Evolutionary conservation across 2,113 vertebrate species (phyloP), one percentile per base, ranked within the genome.

Genomic region (Xiphorhynchus elegans): DNA sequence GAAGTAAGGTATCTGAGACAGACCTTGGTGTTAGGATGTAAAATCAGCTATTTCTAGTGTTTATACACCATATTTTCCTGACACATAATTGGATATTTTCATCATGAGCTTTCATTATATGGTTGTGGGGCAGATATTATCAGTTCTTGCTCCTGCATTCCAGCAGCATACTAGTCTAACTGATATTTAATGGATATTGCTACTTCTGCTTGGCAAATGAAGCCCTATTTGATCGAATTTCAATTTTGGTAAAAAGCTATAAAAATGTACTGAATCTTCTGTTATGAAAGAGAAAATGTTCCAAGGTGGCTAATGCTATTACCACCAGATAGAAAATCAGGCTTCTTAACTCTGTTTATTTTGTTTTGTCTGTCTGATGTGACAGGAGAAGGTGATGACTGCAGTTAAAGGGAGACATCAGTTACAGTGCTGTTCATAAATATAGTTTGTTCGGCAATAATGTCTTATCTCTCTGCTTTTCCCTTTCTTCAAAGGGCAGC

Each of bases 361-460:
- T 97, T 73, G 66, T 63, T 55, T 16, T 56, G 46, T 90, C 87
- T 93, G 23, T 55, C 35, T 24, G 74, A 93, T 90, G 87, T 95
- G 95, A 96, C 92, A 90, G 68, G 52, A 91, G 86, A 89, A 95
- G 89, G 77, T 40, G 79, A 91, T 79, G 89, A 58, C 77, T 96
- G 60, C 70, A 80, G 44, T 96, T 96, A 92, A 13, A 50, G 31
- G 42, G 29, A 95, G 59, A 79, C 76, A 94, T 96, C 92, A 76
- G 50, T 95, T 87, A 84, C 80, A 90, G 37, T 37, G 37, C 80
- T n/a, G 20, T 84, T 93, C 96, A 93, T 94, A 97, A 96, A 95
- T 74, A 80, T 2, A 80, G 60, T 86, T 95, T 91, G 47, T 90
- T 92, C 1, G 0, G 80, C 68, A 80, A 47, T 95, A 96, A 72